Evolutionary conservation across 2,797 vertebrate species (phyloP), one percentile per base, ranked within the genome.

Genomic region (Macropus fuliginosus): DNA sequence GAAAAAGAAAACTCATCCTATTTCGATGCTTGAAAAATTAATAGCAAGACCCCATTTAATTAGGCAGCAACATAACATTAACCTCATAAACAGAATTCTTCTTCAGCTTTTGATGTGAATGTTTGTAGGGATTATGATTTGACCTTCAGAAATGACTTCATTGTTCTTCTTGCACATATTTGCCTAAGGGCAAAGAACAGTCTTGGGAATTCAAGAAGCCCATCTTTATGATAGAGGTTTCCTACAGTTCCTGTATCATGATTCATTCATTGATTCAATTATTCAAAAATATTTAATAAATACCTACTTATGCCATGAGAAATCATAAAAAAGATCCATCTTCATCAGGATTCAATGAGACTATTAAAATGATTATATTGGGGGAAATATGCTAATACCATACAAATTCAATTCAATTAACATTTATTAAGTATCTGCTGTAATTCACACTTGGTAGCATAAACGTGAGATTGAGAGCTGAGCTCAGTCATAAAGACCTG

Each of bases 11-110:
- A 89, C 55, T 5, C 24, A 24, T 50, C 46, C 55, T 50, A 27
- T 95, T 55, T 34, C 9, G 46, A 92, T 56, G 92, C 27, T 40
- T 40, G n/a, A 96, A 89, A 96, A 52, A 11, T n/a, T 92, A 92
- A 13, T 4, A 62, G 56, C 81, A 56, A 16, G 10, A 10, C 24
- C 89, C 5, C 18, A 4, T 34, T 52, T 55, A 21, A 74, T 16
- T 1, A 55, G n/a, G 1, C 12, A 90, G 91, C 40, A 95, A 91
- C 0, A 0, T 4, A 74, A 81, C 11, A 57, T 29, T 52, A 1
- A 34, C 3, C 14, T 81, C 90, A 95, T 62, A 91, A 4, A 3
- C 16, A 6, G 18, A 40, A 28, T 16, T 94, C 59, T 91, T 55
- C 34, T 34, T 94, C 62, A 31, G 31, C 50, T 13, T 14, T 57